phyloP scores from a whole-genome alignment of 2,888 invertebrate genomes.

The Cantharis flavilabris region DNA sequence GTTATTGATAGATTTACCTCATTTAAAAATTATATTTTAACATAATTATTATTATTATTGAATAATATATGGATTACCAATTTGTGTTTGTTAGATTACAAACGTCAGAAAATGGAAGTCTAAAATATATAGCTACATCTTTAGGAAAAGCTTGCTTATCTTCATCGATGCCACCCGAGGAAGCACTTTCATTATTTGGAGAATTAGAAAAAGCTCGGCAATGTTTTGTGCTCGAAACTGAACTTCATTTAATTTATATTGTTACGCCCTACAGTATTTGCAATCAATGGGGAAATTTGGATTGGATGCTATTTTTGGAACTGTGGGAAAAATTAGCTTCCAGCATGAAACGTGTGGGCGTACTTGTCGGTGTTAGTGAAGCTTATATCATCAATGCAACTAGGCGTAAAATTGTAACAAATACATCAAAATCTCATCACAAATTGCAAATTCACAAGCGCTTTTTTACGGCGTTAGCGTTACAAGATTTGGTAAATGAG shows the following conservation, averaged over 20 bases:
- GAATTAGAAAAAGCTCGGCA: constrained; percentile 89
- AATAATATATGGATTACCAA: neutral
- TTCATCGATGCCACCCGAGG: constrained; percentile 93
- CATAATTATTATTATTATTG: too few relatives aligned
- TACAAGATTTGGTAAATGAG: constrained; percentile 94
- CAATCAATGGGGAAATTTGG: constrained; percentile 76
- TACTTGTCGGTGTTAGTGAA: constrained; percentile 87
- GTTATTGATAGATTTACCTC: too few relatives aligned
- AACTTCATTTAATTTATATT: constrained; percentile 92
- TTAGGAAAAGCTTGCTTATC: constrained; percentile 91
- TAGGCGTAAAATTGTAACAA: constrained; percentile 66
- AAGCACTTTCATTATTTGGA: constrained; percentile 85
- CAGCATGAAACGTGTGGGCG: constrained; percentile 84
- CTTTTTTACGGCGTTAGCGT: constrained; percentile 87
- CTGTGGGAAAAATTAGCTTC: constrained; percentile 81
- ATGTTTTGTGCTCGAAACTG: constrained; percentile 90
- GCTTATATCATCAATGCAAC: constrained; percentile 80
- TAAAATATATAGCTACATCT: constrained; percentile 75
- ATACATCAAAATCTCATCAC: constrained; percentile 56
- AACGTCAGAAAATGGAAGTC: constrained; percentile 55
- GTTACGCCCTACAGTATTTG: constrained; percentile 93
- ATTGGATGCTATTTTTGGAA: constrained; percentile 80
- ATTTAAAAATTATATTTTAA: too few relatives aligned
- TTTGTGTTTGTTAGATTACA: constrained; percentile 50
- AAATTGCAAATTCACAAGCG: constrained; percentile 71